A percentile compares a stretch with the other conserved stretches of the same genome.
These are phyloP conservation scores for Napeogenes sylphis DNA, from an alignment of 2,888 invertebrate genomes.

Conservation along the genomic window DNA sequence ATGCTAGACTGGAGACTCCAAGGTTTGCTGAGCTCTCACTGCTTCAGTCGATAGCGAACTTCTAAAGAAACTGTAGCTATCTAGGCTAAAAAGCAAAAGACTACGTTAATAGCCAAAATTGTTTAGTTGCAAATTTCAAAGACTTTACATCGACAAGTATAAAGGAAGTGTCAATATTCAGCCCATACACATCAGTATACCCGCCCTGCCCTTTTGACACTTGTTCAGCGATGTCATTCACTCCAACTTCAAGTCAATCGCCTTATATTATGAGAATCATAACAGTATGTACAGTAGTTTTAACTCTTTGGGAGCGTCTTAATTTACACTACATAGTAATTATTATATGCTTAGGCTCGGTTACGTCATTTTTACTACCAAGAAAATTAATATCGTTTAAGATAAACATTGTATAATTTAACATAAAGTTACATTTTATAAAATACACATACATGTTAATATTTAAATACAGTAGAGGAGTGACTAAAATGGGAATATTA, in stretches of 20 bases:
- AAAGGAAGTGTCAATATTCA: too few relatives aligned
- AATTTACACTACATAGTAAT: slow-evolving; percentile 5
- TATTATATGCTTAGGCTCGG: slow-evolving; percentile 23
- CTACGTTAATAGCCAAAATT: too few relatives aligned
- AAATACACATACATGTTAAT: too few relatives aligned
- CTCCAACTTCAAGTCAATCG: slow-evolving; percentile 28
- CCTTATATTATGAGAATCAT: slow-evolving; percentile 22
- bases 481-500: too few relatives aligned
- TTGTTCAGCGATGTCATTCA: slow-evolving; percentile 12
- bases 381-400: neutral
- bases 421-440: neutral
- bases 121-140: too few relatives aligned
- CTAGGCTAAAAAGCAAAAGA: too few relatives aligned
- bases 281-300: slow-evolving; percentile 38
- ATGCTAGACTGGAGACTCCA: too few relatives aligned
- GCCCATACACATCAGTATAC: too few relatives aligned
- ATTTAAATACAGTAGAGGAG: too few relatives aligned
- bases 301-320: slow-evolving; percentile 60
- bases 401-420: neutral
- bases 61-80: too few relatives aligned
- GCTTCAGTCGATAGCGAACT: neutral
- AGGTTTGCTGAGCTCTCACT: neutral
- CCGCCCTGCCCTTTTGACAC: neutral
- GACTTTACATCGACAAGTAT: too few relatives aligned
- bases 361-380: slow-evolving; percentile 7